Percentiles rank a stretch among this genome's conserved stretches.
These are phyloP conservation scores for Stictonetta naevosa DNA, from an alignment of 2,113 vertebrate species.

Conservation along the genomic window DNA sequence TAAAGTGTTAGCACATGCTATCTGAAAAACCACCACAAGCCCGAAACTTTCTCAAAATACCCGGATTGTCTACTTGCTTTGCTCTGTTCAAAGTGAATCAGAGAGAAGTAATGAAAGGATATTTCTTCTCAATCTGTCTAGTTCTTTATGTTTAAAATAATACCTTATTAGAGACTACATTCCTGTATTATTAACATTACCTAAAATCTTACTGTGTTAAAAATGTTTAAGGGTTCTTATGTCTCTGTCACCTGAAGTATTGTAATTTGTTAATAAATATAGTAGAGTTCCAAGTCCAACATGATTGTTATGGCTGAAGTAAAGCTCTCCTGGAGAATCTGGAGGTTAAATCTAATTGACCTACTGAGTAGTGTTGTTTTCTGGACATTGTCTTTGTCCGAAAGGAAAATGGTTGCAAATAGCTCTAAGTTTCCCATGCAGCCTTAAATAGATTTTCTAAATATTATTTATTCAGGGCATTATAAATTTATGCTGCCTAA, in stretches of 20 bases:
- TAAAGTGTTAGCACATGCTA: background rate
- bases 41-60: background rate
- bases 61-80: background rate
- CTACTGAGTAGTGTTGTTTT: background rate
- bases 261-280: background rate
- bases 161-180: rapidly evolving
- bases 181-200: background rate
- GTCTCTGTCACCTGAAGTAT: background rate
- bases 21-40: rapidly evolving
- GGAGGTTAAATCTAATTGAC: background rate
- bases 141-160: background rate
- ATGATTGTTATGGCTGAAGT: background rate
- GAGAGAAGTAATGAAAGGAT: background rate
- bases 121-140: background rate
- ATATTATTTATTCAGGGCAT: background rate
- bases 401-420: background rate
- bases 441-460: background rate
- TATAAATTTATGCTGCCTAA: background rate
- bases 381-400: background rate
- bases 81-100: background rate
- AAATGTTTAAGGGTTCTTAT: background rate
- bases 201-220: background rate
- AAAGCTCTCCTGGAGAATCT: background rate
- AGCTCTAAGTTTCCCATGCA: background rate
- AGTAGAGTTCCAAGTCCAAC: background rate